These are phyloP conservation scores for Teleogryllus oceanicus DNA, from an alignment of 2,888 invertebrate species.

Conservation along the genomic window DNA sequence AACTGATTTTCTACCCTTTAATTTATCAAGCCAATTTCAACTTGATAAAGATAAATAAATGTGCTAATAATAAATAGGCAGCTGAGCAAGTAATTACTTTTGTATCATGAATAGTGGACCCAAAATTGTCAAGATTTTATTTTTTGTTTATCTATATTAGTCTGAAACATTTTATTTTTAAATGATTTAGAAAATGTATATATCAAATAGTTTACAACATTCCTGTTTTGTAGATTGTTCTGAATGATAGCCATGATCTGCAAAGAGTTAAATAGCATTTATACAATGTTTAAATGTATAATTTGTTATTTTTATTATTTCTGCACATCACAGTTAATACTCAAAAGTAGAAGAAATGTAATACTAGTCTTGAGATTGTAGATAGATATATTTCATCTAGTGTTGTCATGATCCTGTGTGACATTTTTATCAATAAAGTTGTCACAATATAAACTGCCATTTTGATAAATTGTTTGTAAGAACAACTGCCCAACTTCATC, in stretches of 20 bases:
- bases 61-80: background rate
- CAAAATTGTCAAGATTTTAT: background rate
- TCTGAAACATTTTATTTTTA: background rate
- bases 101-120: background rate
- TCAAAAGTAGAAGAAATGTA: background rate
- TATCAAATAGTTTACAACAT: background rate
- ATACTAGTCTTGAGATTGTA: background rate
- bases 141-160: background rate
- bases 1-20: no score
- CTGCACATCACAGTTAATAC: slow-evolving; percentile 1
- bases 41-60: no score
- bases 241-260: background rate
- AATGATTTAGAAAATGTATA: background rate
- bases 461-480: no score
- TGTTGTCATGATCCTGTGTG: background rate
- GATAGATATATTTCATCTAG: background rate
- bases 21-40: no score
- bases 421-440: slow-evolving; percentile 6
- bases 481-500: no score
- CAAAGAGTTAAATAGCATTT: background rate
- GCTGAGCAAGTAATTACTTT: background rate
- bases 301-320: slow-evolving; percentile 2
- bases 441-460: no score
- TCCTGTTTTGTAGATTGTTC: background rate
- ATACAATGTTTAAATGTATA: background rate